These are phyloP conservation scores for Perccottus glenii DNA, from an alignment of 2,113 vertebrate species.

Conservation along the genomic window DNA sequence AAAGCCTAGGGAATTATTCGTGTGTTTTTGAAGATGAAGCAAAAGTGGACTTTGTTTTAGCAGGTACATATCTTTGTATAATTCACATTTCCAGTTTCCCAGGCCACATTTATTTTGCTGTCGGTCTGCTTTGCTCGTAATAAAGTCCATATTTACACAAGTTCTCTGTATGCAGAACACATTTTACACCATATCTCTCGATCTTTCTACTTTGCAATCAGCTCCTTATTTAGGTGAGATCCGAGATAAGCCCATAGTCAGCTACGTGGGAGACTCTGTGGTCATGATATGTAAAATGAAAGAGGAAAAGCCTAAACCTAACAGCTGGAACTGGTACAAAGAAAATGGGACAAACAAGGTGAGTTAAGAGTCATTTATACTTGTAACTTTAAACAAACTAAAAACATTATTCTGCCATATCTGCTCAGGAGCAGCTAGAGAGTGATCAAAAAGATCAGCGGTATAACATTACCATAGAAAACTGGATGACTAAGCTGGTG, in stretches of 20 bases:
- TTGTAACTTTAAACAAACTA: background rate
- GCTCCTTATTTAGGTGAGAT: conserved; percentile 65
- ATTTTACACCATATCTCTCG: background rate
- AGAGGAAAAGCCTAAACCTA: conserved; percentile 44
- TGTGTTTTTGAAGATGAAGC: conserved; percentile 69
- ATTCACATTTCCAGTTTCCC: background rate
- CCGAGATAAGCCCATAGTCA: conserved; percentile 73
- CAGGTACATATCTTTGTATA: conserved; percentile 56
- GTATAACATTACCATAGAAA: conserved; percentile 41
- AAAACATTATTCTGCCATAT: background rate
- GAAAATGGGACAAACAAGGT: conserved; percentile 73
- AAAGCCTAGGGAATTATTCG: conserved; percentile 70
- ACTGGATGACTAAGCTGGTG: conserved; percentile 61
- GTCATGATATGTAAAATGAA: conserved; percentile 69
- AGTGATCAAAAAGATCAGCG: conserved; percentile 11
- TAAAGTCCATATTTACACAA: background rate
- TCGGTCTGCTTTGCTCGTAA: background rate
- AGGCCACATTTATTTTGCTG: background rate
- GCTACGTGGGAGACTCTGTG: conserved; percentile 71
- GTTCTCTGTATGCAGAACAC: background rate
- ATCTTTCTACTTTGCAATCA: conserved; percentile 19
- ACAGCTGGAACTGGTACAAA: conserved; percentile 74
- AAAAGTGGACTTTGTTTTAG: conserved; percentile 64
- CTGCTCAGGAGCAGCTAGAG: conserved; percentile 57
- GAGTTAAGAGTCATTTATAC: background rate